These are phyloP conservation scores for Parascotia fuliginaria DNA, from an alignment of 2,888 invertebrate genomes.

Conservation along the genomic window DNA sequence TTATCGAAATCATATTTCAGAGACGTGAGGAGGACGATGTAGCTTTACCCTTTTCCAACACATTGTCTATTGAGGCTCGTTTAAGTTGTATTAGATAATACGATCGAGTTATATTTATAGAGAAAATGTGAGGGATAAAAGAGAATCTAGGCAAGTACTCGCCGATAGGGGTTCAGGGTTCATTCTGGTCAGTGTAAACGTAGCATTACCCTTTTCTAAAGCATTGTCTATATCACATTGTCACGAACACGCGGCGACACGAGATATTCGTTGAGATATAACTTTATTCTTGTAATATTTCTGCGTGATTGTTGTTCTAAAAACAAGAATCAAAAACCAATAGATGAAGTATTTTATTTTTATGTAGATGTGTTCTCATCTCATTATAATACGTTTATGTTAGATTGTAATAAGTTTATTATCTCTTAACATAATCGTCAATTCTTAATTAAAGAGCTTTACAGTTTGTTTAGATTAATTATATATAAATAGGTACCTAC, in stretches of 20 bases:
- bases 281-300: slow-evolving; percentile 78
- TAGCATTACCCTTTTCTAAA: slow-evolving; percentile 77
- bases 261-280: slow-evolving; percentile 79
- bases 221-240: slow-evolving; percentile 83
- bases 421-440: too few species aligned
- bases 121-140: slow-evolving; percentile 17
- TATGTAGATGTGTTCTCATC: background rate
- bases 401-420: too few species aligned
- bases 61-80: slow-evolving; percentile 71
- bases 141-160: slow-evolving; percentile 33
- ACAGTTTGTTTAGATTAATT: too few species aligned
- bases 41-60: slow-evolving; percentile 76
- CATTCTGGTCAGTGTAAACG: slow-evolving; percentile 56
- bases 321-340: slow-evolving; percentile 28
- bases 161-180: slow-evolving; percentile 18
- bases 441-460: too few species aligned
- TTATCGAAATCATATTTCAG: slow-evolving; percentile 85
- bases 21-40: slow-evolving; percentile 78
- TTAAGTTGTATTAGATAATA: slow-evolving; percentile 41
- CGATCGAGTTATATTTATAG: slow-evolving; percentile 24
- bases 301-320: slow-evolving; percentile 55
- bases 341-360: slow-evolving; percentile 4
- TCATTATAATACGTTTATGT: too few species aligned
- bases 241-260: slow-evolving; percentile 82
- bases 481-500: too few species aligned